Percentiles rank a stretch among this genome's conserved stretches.
Conservation (phyloP, 2,113 vertebrate species). For the Cromileptes altivelis region DNA sequence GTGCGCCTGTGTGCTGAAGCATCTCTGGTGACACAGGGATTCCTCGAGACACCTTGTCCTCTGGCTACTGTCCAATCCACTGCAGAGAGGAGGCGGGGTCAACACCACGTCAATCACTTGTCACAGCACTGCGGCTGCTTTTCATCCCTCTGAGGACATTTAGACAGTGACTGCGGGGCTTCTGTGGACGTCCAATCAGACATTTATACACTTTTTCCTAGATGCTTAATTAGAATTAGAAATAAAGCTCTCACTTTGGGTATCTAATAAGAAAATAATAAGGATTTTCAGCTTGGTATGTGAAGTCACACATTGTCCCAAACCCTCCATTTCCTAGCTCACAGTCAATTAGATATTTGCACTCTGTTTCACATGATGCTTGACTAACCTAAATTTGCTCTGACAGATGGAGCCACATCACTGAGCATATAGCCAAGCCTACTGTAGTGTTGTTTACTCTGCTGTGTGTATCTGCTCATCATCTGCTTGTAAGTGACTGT, state of each 20-base stretch:
- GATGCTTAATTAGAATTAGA: not conserved
- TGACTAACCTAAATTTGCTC: conserved; percentile 21
- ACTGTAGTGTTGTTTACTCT: conserved; percentile 14
- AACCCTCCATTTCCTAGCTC: not conserved
- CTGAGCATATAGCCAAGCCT: conserved; percentile 4
- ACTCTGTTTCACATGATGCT: conserved; percentile 2
- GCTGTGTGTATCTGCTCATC: not conserved
- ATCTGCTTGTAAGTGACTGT: not conserved
- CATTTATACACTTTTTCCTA: not conserved
- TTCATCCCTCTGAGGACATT: not conserved
- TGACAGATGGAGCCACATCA: conserved; percentile 21
- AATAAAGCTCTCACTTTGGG: not conserved
- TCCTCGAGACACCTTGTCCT: conserved; percentile 54
- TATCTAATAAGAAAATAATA: not conserved
- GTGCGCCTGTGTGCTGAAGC: conserved; percentile 28
- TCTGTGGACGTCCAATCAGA: not conserved
- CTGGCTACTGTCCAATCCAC: conserved; percentile 35
- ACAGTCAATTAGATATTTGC: conserved; percentile 14
- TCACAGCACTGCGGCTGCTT: conserved; percentile 18
- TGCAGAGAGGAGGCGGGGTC: conserved; percentile 1
- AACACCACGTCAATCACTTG: conserved; percentile 19
- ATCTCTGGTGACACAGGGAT: conserved; percentile 52
- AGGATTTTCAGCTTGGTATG: no score
- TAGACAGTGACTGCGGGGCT: not conserved
- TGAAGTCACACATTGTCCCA: not conserved